Conservation (phyloP, 2,113 vertebrate species). For the Canis aureus region DNA sequence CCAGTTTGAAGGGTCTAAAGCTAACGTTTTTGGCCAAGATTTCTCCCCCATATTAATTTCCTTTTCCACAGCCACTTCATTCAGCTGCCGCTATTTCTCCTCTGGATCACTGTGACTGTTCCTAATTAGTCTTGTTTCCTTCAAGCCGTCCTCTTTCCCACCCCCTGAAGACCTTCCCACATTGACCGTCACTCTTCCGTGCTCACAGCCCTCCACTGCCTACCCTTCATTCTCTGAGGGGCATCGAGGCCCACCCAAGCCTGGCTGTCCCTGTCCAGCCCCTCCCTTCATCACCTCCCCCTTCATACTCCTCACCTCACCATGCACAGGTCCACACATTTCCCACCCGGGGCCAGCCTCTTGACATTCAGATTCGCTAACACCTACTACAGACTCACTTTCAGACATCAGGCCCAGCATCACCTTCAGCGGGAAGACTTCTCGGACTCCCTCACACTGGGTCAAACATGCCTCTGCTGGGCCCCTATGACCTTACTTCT, state of each 20-base stretch:
- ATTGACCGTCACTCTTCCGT: not conserved
- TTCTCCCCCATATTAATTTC: not conserved
- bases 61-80: not conserved
- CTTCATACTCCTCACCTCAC: not conserved
- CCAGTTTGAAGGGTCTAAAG: not conserved
- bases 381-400: not conserved
- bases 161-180: not conserved
- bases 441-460: not conserved
- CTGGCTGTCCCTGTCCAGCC: not conserved
- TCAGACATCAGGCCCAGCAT: not conserved
- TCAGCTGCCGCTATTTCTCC: not conserved
- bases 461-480: not conserved
- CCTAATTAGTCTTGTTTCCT: not conserved
- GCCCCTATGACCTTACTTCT: not conserved
- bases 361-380: not conserved
- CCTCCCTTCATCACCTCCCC: not conserved
- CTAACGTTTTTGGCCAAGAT: not conserved
- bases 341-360: not conserved
- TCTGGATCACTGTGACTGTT: not conserved
- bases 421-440: not conserved
- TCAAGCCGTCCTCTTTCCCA: not conserved
- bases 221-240: not conserved
- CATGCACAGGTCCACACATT: not conserved
- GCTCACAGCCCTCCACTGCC: not conserved
- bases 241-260: not conserved